These are phyloP conservation scores for Neogobius melanostomus DNA, from an alignment of 2,113 vertebrate genomes.

Conservation along the genomic window DNA sequence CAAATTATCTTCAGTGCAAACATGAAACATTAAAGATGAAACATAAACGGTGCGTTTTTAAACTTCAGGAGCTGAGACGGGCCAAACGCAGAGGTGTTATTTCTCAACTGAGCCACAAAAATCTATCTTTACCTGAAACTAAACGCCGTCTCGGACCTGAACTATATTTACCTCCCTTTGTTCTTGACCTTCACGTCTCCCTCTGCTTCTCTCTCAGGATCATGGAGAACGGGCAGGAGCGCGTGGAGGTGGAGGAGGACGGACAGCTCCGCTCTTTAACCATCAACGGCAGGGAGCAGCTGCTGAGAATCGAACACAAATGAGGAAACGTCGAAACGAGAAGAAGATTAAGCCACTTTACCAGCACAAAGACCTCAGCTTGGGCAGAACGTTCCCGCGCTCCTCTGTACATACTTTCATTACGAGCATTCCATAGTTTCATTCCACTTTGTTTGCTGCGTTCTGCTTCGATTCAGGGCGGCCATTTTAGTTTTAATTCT, in stretches of 20 bases:
- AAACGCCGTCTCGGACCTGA: too few species aligned
- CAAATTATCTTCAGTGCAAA: too few species aligned
- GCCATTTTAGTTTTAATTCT: slow-evolving; percentile 43
- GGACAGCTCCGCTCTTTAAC: slow-evolving; percentile 92
- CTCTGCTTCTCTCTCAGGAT: slow-evolving; percentile 68
- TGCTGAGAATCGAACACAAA: slow-evolving; percentile 93
- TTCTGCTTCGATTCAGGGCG: slow-evolving; percentile 65
- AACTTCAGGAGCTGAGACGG: too few species aligned
- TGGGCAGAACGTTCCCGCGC: not conserved
- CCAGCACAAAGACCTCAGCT: slow-evolving; percentile 70
- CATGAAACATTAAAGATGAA: too few species aligned
- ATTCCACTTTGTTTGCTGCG: slow-evolving; percentile 23
- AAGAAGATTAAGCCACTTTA: slow-evolving; percentile 66
- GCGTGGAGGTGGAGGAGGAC: slow-evolving; percentile 93
- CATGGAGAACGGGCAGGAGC: slow-evolving; percentile 89
- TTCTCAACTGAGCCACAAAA: too few species aligned
- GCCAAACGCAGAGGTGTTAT: too few species aligned
- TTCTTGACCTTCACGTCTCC: not conserved
- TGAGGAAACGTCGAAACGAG: slow-evolving; percentile 59
- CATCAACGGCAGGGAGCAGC: slow-evolving; percentile 95
- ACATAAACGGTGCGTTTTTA: too few species aligned
- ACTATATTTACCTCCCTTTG: not conserved
- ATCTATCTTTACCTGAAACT: too few species aligned
- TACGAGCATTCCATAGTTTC: slow-evolving; percentile 21
- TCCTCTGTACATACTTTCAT: slow-evolving; percentile 59